phyloP scores from a whole-genome alignment of 2,888 invertebrate species.

The Leptodirus hochenwartii region DNA sequence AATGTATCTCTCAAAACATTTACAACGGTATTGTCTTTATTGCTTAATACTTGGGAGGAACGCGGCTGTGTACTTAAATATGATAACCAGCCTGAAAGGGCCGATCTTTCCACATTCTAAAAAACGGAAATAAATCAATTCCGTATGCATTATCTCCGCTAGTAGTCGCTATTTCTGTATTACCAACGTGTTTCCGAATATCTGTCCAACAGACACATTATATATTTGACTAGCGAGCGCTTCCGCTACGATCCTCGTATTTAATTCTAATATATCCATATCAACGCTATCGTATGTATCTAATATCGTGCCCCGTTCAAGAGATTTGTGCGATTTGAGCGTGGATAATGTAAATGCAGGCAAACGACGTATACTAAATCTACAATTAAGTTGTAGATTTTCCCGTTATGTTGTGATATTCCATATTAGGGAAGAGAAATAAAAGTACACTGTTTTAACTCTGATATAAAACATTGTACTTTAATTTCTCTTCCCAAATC shows the following conservation, averaged over 20 bases:
- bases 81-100: constrained; percentile 58
- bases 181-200: constrained; percentile 63
- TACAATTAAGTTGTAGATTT: too few species aligned
- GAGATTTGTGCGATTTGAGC: constrained; percentile 47
- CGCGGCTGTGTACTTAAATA: constrained; percentile 54
- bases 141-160: neutral
- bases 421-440: too few species aligned
- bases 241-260: constrained; percentile 62
- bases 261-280: constrained; percentile 37
- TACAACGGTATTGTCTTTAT: constrained; percentile 46
- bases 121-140: constrained; percentile 14
- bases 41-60: constrained; percentile 51
- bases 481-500: too few species aligned
- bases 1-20: constrained; percentile 52
- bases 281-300: constrained; percentile 40
- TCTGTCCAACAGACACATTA: constrained; percentile 42
- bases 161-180: constrained; percentile 12
- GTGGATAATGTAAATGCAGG: constrained; percentile 85
- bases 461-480: too few species aligned
- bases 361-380: constrained; percentile 81
- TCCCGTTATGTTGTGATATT: too few species aligned
- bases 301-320: constrained; percentile 37
- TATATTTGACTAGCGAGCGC: constrained; percentile 69
- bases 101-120: constrained; percentile 56
- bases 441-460: too few species aligned